A percentile compares a stretch with the other conserved stretches of the same genome.
Conservation (phyloP, 2,113 vertebrate species). For the Dromaius novaehollandiae region DNA sequence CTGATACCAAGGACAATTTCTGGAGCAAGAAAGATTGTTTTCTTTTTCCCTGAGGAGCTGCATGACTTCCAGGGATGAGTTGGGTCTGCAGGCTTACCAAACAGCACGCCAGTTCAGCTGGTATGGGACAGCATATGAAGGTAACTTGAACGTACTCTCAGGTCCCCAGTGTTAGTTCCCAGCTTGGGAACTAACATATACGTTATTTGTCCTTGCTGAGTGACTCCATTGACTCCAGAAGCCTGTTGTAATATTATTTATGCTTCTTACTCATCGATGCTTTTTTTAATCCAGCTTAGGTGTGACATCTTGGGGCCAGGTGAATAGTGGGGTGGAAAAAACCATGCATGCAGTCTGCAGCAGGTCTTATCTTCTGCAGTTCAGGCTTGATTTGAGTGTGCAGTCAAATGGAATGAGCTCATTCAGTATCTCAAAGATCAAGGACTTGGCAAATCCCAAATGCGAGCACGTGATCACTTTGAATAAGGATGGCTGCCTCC, state of each 20-base stretch:
- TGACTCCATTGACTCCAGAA: conserved; percentile 15
- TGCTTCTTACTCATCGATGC: conserved; percentile 27
- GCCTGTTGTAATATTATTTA: conserved; percentile 22
- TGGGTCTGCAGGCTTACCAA: background rate
- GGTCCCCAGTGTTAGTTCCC: background rate
- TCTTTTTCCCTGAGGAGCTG: background rate
- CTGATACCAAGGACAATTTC: conserved; percentile 67
- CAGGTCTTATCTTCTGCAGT: background rate
- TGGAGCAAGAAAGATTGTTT: conserved; percentile 62
- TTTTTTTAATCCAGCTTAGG: conserved; percentile 26
- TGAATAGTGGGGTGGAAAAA: background rate
- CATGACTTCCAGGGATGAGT: conserved; percentile 5
- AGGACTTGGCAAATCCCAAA: conserved; percentile 45
- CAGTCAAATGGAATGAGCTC: conserved; percentile 45
- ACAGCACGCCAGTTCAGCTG: conserved; percentile 24
- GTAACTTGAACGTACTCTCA: background rate
- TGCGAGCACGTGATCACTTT: background rate
- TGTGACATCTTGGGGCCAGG: conserved; percentile 35
- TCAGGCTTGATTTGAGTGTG: conserved; percentile 17
- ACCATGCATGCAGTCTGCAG: background rate
- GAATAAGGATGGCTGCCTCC: conserved; percentile 24
- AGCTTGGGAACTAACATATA: background rate
- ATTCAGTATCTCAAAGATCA: background rate
- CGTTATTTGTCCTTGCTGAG: background rate
- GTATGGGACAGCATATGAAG: background rate